A percentile compares a stretch with the other conserved stretches of the same genome.
Evolutionary conservation across 2,113 vertebrate species (phyloP).

Genomic region (Mellivora capensis): DNA sequence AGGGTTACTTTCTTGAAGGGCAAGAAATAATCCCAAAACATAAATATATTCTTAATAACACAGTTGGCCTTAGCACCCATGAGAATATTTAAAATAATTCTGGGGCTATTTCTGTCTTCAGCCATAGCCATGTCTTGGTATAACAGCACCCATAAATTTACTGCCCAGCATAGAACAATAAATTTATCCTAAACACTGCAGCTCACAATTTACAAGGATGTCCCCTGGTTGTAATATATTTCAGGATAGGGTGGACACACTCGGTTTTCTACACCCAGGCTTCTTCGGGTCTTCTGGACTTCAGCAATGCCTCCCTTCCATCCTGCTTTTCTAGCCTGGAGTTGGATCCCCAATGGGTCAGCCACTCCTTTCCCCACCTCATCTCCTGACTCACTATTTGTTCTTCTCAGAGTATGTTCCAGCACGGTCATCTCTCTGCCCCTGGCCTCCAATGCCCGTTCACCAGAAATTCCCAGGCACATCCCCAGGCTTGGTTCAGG

Average conservation of each 20-base stretch:
- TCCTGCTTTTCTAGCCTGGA: neutral
- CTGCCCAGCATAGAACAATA: neutral
- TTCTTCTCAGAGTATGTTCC: neutral
- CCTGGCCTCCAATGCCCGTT: neutral
- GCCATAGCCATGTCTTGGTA: neutral
- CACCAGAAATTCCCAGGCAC: neutral
- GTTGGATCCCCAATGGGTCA: neutral
- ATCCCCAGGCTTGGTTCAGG: neutral
- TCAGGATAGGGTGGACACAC: neutral
- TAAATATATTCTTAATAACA: neutral
- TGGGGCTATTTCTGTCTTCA: conserved; percentile 28
- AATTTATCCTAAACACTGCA: neutral
- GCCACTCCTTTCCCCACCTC: neutral
- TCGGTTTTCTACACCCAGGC: neutral
- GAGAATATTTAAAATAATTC: conserved; percentile 55
- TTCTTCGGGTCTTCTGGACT: neutral
- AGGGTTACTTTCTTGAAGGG: neutral
- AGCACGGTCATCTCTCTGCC: neutral
- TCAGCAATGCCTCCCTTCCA: neutral
- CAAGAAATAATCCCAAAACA: neutral
- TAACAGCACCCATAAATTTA: neutral
- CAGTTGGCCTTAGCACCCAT: neutral
- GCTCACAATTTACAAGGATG: neutral
- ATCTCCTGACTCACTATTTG: neutral
- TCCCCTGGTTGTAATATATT: neutral